Evolutionary conservation across 2,113 vertebrate genomes (phyloP).

Genomic region (Chinchilla lanigera): DNA sequence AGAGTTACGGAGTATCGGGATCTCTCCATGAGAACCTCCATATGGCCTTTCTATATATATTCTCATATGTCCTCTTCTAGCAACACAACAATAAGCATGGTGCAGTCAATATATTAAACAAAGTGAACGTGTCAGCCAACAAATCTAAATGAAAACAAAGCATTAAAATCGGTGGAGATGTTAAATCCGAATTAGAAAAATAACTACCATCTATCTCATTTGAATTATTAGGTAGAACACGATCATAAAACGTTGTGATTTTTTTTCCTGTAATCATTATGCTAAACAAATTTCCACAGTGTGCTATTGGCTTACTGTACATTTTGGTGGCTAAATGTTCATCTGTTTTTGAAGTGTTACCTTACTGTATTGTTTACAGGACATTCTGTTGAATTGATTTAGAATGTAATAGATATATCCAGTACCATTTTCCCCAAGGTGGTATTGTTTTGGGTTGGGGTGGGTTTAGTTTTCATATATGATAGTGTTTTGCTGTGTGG

Average conservation of each 20-base stretch:
- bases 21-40: conserved; percentile 91
- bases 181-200: conserved; percentile 85
- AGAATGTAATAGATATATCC: conserved; percentile 87
- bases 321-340: conserved; percentile 89
- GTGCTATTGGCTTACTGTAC: conserved; percentile 87
- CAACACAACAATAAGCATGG: conserved; percentile 94
- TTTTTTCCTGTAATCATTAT: conserved; percentile 85
- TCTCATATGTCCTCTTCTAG: conserved; percentile 89
- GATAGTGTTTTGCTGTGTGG: conserved; percentile 78
- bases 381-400: conserved; percentile 91
- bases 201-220: conserved; percentile 75
- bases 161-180: conserved; percentile 82
- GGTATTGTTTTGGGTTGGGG: conserved; percentile 78
- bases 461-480: conserved; percentile 86
- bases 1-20: conserved; percentile 92
- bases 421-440: conserved; percentile 85
- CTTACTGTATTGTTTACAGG: conserved; percentile 92
- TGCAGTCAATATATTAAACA: conserved; percentile 94
- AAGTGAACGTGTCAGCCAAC: conserved; percentile 77
- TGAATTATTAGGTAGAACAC: not conserved
- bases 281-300: conserved; percentile 84
- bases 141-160: conserved; percentile 64
- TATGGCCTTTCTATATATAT: conserved; percentile 92
- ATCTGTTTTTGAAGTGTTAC: conserved; percentile 90
- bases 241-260: conserved; percentile 81